These are phyloP conservation scores for Torymus auratus DNA, from an alignment of 2,888 invertebrate genomes.

Conservation along the genomic window DNA sequence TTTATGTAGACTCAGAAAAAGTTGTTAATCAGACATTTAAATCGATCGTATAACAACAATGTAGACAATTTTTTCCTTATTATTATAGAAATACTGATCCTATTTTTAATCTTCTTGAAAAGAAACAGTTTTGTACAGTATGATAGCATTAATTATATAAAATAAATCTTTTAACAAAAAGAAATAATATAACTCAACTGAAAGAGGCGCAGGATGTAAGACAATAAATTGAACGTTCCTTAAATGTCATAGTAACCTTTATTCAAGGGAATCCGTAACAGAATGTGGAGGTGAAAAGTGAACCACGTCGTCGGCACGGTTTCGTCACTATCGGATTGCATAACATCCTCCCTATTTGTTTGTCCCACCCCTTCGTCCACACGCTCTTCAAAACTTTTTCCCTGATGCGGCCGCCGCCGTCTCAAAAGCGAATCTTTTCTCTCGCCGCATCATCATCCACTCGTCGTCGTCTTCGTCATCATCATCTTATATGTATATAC, in stretches of 20 bases:
- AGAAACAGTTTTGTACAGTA: too few relatives aligned
- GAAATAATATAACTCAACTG: too few relatives aligned
- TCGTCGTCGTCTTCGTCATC: too few relatives aligned
- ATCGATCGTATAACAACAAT: too few relatives aligned
- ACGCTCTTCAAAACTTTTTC: too few relatives aligned
- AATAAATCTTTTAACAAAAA: too few relatives aligned
- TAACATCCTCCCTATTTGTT: slow-evolving; percentile 38
- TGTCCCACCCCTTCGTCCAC: neutral
- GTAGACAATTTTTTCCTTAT: too few relatives aligned
- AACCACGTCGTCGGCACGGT: slow-evolving; percentile 63
- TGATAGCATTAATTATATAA: too few relatives aligned
- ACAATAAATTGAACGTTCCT: slow-evolving; percentile 15
- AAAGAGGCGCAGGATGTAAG: neutral
- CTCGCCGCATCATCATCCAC: neutral
- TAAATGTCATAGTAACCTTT: slow-evolving; percentile 70
- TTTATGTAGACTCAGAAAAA: too few relatives aligned
- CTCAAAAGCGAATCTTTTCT: slow-evolving; percentile 48
- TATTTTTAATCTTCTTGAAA: too few relatives aligned
- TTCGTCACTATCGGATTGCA: slow-evolving; percentile 55
- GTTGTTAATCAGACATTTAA: too few relatives aligned
- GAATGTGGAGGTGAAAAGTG: slow-evolving; percentile 66
- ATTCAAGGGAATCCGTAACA: slow-evolving; percentile 71
- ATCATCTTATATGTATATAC: slow-evolving; percentile 31
- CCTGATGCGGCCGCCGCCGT: neutral
- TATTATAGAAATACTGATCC: too few relatives aligned